Base-by-base conservation (phyloP, 1,140 invertebrate genomes). In the Cardiocondyla obscurior region DNA sequence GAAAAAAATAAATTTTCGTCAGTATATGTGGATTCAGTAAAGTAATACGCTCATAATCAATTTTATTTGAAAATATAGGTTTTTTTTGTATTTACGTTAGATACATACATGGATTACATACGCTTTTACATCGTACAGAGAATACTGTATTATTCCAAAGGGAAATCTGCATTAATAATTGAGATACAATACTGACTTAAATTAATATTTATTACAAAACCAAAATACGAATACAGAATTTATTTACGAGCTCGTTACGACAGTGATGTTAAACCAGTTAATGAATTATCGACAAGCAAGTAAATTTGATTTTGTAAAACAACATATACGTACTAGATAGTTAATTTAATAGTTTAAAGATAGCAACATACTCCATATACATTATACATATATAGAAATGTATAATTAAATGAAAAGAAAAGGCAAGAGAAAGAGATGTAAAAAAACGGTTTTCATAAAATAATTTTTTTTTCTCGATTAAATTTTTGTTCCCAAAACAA, bases 21-120 rank as follows among this genome's bases (percentile, higher is more conserved):
- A 25, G 22, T 49, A 12, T 46, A 46, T 4, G 30, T 28, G 3
- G 5, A 12, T 64, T 49, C 14, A 49, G 19, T 62, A 64, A 10
- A 51, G 5, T 22, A 58, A n/a, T 90, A 90, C 82, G 86, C 60
- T 81, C 79, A n/a, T n/a, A n/a, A n/a, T n/a, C n/a, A 81, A 39
- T 86, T 89, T 87, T 88, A 89, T 88, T 87, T 88, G 84, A 90
- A 90, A 88, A 90, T 90, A 90, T 90, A 90, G 79, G 83, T 85
- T 87, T 84, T 85, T 87, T 84, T 81, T 53, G 81, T 84, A 77
- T 86, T 72, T 44, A 39, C n/a, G n/a, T n/a, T n/a, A n/a, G n/a
- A n/a, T 39, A 16, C 67, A 73, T 55, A 79, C 12, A 82, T 55
- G 36, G 46, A 36, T 36, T 83, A 51, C 22, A 51, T 39, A 77